These are phyloP conservation scores for Rhinolophus sinicus DNA, from an alignment of 2,113 vertebrate species.

Conservation along the genomic window DNA sequence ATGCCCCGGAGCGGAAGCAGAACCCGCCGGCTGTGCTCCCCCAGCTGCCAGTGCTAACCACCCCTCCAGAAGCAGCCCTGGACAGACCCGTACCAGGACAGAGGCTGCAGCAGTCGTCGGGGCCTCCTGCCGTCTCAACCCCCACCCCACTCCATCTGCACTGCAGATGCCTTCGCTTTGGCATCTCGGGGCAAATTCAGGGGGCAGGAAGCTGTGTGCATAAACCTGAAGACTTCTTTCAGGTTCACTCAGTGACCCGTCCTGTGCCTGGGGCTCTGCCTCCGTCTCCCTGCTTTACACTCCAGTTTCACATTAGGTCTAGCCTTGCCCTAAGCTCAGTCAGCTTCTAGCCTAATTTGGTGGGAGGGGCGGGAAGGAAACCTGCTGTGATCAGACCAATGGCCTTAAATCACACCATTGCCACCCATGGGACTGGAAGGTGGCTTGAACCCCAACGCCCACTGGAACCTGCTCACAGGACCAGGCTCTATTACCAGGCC, in stretches of 20 bases:
- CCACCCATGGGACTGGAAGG: neutral
- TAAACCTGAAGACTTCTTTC: neutral
- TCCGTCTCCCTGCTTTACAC: neutral
- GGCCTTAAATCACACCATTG: neutral
- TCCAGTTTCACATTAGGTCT: accelerated
- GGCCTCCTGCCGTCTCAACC: neutral
- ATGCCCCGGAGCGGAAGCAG: neutral
- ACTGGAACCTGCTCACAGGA: neutral
- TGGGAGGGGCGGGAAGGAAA: neutral
- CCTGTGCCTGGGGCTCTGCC: neutral
- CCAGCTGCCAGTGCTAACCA: neutral
- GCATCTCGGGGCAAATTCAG: neutral
- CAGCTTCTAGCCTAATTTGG: neutral
- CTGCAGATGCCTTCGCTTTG: neutral
- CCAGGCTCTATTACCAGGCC: neutral
- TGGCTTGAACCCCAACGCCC: neutral
- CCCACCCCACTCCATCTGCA: accelerated
- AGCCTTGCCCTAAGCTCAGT: neutral
- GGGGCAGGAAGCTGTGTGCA: accelerated
- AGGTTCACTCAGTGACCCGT: neutral
- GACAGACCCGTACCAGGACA: neutral
- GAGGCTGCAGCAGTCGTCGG: neutral
- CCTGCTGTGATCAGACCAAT: neutral
- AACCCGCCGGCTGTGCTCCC: neutral
- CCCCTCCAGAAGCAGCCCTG: neutral